These are phyloP conservation scores for Isichthys henryi DNA, from an alignment of 2,113 vertebrate species.

Conservation along the genomic window DNA sequence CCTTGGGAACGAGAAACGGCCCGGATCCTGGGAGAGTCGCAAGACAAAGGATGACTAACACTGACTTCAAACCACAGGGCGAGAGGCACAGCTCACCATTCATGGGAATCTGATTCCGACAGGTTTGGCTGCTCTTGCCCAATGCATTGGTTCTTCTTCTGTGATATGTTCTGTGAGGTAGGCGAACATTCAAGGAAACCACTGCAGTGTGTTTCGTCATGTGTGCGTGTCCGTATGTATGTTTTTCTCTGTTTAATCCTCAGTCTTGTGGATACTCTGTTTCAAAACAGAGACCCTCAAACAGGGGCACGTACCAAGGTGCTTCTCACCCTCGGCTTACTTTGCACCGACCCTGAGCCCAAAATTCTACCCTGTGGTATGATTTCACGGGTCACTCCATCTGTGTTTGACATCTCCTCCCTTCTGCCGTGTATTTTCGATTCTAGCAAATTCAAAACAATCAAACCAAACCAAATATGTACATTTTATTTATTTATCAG, in stretches of 20 bases:
- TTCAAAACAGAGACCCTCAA: not conserved
- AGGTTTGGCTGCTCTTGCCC: constrained; percentile 46
- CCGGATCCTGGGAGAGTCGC: constrained; percentile 25
- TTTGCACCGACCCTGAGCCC: not conserved
- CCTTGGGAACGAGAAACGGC: constrained; percentile 47
- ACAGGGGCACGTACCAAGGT: not conserved
- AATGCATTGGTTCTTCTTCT: constrained; percentile 32
- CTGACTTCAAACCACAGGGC: constrained; percentile 38
- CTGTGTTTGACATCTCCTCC: not conserved
- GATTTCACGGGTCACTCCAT: not conserved
- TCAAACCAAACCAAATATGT: not conserved
- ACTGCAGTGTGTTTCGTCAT: not conserved
- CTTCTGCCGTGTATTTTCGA: not conserved
- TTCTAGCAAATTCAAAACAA: not conserved
- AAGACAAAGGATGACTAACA: constrained; percentile 53
- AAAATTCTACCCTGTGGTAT: not conserved
- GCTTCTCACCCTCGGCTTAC: not conserved
- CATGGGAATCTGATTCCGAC: constrained; percentile 62
- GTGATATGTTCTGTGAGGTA: not conserved
- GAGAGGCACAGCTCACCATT: constrained; percentile 41
- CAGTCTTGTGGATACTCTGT: not conserved
- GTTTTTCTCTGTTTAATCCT: not conserved
- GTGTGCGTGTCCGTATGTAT: not conserved
- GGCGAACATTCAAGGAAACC: not conserved
- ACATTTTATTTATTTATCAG: not conserved